These are phyloP conservation scores for Tapera naevia DNA, from an alignment of 2,797 vertebrate species.

Conservation along the genomic window DNA sequence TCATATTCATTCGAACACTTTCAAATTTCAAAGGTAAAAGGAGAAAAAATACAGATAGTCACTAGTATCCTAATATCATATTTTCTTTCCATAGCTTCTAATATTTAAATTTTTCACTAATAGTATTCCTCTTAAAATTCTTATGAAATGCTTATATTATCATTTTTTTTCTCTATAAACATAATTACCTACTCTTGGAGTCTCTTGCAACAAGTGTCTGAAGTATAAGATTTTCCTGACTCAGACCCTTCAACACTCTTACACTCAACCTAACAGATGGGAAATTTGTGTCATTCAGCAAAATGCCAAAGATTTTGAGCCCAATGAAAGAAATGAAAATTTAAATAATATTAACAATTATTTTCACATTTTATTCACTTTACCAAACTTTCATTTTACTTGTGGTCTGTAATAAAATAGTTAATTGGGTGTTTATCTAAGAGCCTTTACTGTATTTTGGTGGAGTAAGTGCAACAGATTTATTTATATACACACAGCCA, in stretches of 20 bases:
- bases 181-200: background rate
- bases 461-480: background rate
- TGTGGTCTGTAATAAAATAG: background rate
- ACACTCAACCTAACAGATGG: background rate
- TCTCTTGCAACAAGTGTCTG: background rate
- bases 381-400: background rate
- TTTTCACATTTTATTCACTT: background rate
- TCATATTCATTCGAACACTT: background rate
- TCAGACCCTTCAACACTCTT: background rate
- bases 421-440: background rate
- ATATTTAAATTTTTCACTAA: background rate
- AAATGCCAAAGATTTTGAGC: background rate
- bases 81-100: background rate
- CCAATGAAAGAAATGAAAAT: background rate
- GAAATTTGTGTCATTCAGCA: background rate
- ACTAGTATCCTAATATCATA: background rate
- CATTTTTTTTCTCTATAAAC: background rate
- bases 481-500: background rate
- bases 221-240: background rate
- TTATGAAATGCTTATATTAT: background rate
- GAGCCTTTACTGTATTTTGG: background rate
- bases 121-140: background rate
- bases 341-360: background rate
- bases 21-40: conserved; percentile 1
- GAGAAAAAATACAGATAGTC: background rate